Percentiles rank a stretch among this genome's conserved stretches.
Evolutionary conservation across 2,113 vertebrate genomes (phyloP).

Genomic region (Labrus mixtus): DNA sequence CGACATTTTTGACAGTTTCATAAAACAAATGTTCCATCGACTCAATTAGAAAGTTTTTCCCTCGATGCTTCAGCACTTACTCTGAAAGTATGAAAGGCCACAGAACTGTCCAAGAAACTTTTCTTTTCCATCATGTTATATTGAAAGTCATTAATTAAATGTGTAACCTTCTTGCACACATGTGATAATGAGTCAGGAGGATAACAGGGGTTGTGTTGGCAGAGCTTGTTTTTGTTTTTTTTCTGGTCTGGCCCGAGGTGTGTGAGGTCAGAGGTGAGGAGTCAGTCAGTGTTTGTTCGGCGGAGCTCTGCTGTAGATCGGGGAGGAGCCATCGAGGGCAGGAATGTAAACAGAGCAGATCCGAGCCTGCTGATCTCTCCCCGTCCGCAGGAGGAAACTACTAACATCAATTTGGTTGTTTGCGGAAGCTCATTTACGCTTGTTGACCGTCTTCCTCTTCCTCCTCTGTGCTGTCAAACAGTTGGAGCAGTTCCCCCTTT

Average conservation of each 20-base stretch:
- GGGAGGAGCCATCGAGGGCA: constrained; percentile 62
- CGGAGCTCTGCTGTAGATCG: constrained; percentile 56
- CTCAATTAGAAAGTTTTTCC: too few relatives aligned
- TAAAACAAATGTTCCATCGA: too few relatives aligned
- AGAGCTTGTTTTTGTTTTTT: constrained; percentile 59
- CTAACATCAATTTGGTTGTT: constrained; percentile 3
- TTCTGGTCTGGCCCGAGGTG: constrained; percentile 38
- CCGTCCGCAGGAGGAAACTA: constrained; percentile 25
- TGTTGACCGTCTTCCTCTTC: not conserved
- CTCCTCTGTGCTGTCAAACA: constrained; percentile 4
- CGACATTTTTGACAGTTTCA: too few relatives aligned
- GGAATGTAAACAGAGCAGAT: constrained; percentile 75
- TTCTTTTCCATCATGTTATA: not conserved
- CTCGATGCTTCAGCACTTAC: not conserved
- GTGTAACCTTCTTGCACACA: not conserved
- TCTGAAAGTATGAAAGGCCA: not conserved
- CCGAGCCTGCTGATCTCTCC: constrained; percentile 50
- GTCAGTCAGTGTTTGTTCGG: constrained; percentile 59
- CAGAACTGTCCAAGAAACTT: not conserved
- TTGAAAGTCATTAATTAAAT: not conserved
- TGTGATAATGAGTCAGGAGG: constrained; percentile 12
- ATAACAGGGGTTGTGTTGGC: not conserved
- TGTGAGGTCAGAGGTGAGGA: constrained; percentile 67
- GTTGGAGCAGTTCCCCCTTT: constrained; percentile 18
- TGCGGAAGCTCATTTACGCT: constrained; percentile 12